Conservation (phyloP, 2,888 invertebrate species). For the Xestia sexstrigata region DNA sequence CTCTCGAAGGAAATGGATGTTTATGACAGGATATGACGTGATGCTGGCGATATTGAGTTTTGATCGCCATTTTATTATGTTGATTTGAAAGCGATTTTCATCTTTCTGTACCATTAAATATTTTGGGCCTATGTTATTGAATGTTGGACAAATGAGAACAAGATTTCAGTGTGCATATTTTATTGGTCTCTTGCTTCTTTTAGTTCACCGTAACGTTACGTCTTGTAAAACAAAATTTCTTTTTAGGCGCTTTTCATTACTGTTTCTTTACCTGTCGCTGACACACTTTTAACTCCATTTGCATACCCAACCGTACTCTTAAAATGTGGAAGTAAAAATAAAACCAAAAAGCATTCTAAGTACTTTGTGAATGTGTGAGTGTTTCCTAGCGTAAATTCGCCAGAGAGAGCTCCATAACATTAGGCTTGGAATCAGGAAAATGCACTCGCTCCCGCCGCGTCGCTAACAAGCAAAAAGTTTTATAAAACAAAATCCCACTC, state of each 20-base stretch:
- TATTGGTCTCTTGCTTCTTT: background rate
- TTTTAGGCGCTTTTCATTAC: slow-evolving; percentile 10
- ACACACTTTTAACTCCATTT: slow-evolving; percentile 36
- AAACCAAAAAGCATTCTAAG: slow-evolving; percentile 38
- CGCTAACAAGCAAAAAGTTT: slow-evolving; percentile 68
- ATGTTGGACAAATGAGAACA: background rate
- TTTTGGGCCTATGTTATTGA: slow-evolving; percentile 14
- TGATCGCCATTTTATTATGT: slow-evolving; percentile 38
- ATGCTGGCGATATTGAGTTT: slow-evolving; percentile 51
- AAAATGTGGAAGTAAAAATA: slow-evolving; percentile 46
- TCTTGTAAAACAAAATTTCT: background rate
- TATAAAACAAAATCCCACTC: slow-evolving; percentile 61
- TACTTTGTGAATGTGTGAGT: slow-evolving; percentile 40
- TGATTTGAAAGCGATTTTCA: slow-evolving; percentile 36
- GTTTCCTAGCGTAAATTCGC: slow-evolving; percentile 60
- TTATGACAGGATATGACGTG: slow-evolving; percentile 55
- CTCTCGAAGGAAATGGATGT: slow-evolving; percentile 58
- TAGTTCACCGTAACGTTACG: background rate
- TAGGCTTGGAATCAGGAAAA: slow-evolving; percentile 69
- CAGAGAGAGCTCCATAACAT: slow-evolving; percentile 69
- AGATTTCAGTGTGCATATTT: background rate
- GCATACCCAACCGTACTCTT: slow-evolving; percentile 32
- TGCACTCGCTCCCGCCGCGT: slow-evolving; percentile 60
- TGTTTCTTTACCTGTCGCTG: slow-evolving; percentile 25
- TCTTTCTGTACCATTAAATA: slow-evolving; percentile 33